Conservation (phyloP, 1,140 invertebrate species). For the Cataglyphis hispanica region DNA sequence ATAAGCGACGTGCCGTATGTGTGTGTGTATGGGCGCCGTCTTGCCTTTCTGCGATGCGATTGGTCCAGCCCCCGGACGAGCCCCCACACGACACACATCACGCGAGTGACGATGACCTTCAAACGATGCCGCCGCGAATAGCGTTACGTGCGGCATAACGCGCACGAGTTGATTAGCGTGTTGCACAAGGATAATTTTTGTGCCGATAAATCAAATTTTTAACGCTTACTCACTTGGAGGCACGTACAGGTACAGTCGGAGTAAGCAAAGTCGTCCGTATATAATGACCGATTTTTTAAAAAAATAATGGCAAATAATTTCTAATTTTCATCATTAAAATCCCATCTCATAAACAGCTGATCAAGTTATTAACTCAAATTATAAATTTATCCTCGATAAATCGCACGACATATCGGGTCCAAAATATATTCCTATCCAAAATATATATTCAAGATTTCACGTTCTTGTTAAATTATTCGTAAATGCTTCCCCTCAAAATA, state of each 20-base stretch:
- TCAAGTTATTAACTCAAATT: not conserved
- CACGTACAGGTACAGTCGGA: not conserved
- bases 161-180: conserved; percentile 18
- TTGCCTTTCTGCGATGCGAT: conserved; percentile 68
- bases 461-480: no score
- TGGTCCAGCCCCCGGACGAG: conserved; percentile 74
- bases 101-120: conserved; percentile 45
- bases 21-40: conserved; percentile 5
- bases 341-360: not conserved
- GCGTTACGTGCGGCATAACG: not conserved
- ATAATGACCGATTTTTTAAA: conserved; percentile 1
- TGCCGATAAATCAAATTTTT: conserved; percentile 23
- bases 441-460: no score
- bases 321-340: not conserved
- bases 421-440: no score
- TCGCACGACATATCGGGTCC: no score
- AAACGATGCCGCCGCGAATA: conserved; percentile 13
- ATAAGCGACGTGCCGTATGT: not conserved
- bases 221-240: not conserved
- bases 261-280: not conserved
- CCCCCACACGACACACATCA: conserved; percentile 65
- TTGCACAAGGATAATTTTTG: conserved; percentile 23
- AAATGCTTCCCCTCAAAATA: no score
- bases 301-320: not conserved
- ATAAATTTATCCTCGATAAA: no score